Evolutionary conservation across 2,888 invertebrate species (phyloP).

Genomic region (Pseudococcus viburni): DNA sequence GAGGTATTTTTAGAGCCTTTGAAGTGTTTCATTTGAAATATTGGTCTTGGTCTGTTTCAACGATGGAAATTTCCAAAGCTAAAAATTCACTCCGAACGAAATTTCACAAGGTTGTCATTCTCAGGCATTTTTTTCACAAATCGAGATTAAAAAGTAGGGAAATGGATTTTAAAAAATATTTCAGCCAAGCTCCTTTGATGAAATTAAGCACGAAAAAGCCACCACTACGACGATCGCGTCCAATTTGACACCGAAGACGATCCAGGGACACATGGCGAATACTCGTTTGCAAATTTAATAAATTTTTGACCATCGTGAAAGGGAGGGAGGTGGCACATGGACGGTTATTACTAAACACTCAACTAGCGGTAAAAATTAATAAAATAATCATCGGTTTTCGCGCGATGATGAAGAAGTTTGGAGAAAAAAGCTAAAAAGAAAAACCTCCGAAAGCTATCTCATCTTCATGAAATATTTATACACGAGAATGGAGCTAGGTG

Average conservation of each 20-base stretch:
- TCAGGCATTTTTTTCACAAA: too few species aligned
- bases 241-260: neutral
- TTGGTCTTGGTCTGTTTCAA: too few species aligned
- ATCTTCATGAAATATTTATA: conserved; percentile 48
- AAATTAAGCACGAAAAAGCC: neutral
- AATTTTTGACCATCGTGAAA: neutral
- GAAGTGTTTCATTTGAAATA: too few species aligned
- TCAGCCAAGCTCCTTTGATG: neutral
- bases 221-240: neutral
- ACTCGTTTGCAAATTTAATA: neutral
- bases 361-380: neutral
- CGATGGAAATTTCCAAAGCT: too few species aligned
- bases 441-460: conserved; percentile 3
- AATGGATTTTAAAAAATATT: too few species aligned
- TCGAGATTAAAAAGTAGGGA: too few species aligned
- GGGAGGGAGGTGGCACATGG: neutral
- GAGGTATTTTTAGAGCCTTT: too few species aligned
- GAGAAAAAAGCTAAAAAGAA: neutral
- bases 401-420: neutral
- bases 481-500: neutral
- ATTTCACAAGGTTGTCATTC: too few species aligned
- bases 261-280: neutral
- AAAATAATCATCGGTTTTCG: conserved; percentile 41
- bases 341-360: neutral
- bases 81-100: too few species aligned